Base-by-base conservation (phyloP, 2,113 vertebrate genomes). In the Pachypanchax playfairii region DNA sequence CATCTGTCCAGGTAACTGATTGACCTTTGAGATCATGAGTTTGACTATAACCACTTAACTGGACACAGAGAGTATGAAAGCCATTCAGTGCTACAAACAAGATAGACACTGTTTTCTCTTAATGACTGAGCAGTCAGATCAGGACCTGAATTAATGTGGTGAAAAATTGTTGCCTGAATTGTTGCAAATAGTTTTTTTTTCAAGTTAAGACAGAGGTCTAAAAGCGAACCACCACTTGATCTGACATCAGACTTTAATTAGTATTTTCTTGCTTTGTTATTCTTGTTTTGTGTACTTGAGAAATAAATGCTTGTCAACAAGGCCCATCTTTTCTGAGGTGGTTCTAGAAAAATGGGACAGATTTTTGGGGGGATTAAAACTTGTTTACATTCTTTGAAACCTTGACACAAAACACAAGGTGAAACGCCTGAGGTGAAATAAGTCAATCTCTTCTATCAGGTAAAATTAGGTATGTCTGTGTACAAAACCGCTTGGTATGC, bases 311-410 rank as follows among this genome's bases (percentile, higher is more conserved):
- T n/a, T n/a, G n/a, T n/a, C n/a, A n/a, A n/a, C n/a, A n/a, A n/a
- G n/a, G 48, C 75, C 48, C 36, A 36, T 51, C 15, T 64, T 52
- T 64, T 24, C 73, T 72, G n/a, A n/a, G n/a, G n/a, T n/a, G n/a
- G n/a, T 65, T 82, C 65, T 74, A 71, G 62, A 79, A 77, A 74
- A 80, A 7, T 10, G 11, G 69, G 74, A 38, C 65, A 72, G 72
- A 86, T 87, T 81, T 75, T 63, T 70, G 56, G 39, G 78, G 39
- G 78, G 79, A 77, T 79, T 79, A 77, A 74, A 82, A 73, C 78
- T 78, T 86, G 80, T 83, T 88, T 86, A 83, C 77, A 88, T 90
- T 90, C 80, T 80, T 83, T 65, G 48, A 77, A 63, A 63, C 52
- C 80, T 59, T 68, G 68, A 86, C 81, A 88, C 68, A 82, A 75